A percentile compares a stretch with the other conserved stretches of the same genome.
These are phyloP conservation scores for Erinaceus europaeus DNA, from an alignment of 2,113 vertebrate species.

Conservation along the genomic window DNA sequence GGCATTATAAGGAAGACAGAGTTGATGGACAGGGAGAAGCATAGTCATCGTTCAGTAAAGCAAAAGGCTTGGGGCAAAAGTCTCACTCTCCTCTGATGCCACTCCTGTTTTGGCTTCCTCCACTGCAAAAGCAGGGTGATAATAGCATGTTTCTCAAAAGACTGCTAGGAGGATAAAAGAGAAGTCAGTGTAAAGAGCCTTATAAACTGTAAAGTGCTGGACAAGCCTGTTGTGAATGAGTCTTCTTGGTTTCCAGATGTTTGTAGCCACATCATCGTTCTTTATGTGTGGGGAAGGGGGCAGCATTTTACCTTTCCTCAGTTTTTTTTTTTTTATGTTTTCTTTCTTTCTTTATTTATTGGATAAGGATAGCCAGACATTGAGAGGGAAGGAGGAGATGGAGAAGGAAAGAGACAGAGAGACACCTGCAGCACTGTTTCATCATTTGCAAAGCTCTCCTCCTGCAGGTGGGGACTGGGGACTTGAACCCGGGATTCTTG, in stretches of 20 bases:
- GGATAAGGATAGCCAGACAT: no score
- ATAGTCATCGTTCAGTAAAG: not conserved
- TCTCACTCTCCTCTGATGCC: not conserved
- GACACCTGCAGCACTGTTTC: no score
- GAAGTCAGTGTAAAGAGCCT: not conserved
- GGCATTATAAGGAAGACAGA: not conserved
- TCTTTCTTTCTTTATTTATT: no score
- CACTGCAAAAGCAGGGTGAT: not conserved
- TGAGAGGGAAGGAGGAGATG: no score
- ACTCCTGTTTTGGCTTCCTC: not conserved
- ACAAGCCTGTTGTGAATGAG: not conserved
- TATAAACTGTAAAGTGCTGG: not conserved
- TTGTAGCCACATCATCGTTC: not conserved
- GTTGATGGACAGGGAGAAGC: not conserved
- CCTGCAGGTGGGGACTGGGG: no score
- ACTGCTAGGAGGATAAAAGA: not conserved
- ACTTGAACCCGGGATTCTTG: no score
- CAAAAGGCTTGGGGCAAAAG: no score
- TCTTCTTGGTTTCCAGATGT: not conserved
- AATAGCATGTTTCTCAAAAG: not conserved
- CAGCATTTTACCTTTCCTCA: no score
- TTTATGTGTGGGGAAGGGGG: not conserved
- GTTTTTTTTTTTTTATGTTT: no score
- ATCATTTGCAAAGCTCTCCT: no score
- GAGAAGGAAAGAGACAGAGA: no score